These are phyloP conservation scores for Julus scandinavius DNA, from an alignment of 2,888 invertebrate species.

Conservation along the genomic window DNA sequence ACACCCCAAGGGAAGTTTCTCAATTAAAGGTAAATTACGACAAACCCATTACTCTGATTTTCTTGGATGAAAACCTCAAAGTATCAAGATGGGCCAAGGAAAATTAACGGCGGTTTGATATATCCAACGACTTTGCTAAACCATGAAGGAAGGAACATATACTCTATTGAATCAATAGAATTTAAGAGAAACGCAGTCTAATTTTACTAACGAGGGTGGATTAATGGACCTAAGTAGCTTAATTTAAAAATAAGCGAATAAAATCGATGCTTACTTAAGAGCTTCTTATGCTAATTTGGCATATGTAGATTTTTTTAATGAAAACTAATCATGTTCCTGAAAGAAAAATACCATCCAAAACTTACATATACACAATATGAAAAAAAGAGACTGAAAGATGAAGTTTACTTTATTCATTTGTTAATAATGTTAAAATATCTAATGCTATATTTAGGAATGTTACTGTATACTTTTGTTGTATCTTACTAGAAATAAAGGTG, in stretches of 20 bases:
- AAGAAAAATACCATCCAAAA: too few species aligned
- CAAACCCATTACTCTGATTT: constrained; percentile 33
- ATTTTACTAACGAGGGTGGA: neutral
- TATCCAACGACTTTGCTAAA: neutral
- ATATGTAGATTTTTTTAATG: neutral
- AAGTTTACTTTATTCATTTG: too few species aligned
- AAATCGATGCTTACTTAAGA: neutral
- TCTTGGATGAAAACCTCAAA: constrained; percentile 33
- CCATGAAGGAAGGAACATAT: neutral
- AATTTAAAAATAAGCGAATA: neutral
- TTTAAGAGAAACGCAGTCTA: neutral
- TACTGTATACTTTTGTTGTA: too few species aligned
- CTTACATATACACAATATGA: too few species aligned
- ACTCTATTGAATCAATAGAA: neutral
- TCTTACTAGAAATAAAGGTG: neutral
- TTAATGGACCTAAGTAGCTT: neutral
- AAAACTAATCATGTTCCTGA: too few species aligned
- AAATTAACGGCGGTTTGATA: constrained; percentile 6
- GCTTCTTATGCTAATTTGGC: neutral
- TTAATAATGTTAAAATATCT: too few species aligned
- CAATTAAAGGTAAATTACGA: constrained; percentile 33
- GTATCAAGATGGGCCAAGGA: neutral
- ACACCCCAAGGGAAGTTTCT: neutral
- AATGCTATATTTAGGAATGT: too few species aligned
- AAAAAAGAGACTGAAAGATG: too few species aligned